A percentile compares a stretch with the other conserved stretches of the same genome.
These are phyloP conservation scores for Caenorhabditis sp. DNA, from an alignment of 2,888 invertebrate species.

Conservation along the genomic window DNA sequence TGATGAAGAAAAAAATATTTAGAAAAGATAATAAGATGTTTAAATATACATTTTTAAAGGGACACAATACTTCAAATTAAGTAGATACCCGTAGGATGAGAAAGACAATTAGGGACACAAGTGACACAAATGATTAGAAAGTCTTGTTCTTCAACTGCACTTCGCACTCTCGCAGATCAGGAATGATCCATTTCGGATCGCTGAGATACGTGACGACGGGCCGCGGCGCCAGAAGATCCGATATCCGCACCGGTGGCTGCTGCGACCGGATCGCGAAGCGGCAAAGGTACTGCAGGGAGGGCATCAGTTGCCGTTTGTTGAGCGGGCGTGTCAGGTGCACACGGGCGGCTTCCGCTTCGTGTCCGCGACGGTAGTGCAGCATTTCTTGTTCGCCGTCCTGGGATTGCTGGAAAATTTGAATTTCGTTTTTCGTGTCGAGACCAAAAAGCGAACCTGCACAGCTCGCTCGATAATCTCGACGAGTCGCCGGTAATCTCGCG, in stretches of 20 bases:
- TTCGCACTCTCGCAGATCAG: constrained; percentile 47
- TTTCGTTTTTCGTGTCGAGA: too few species aligned
- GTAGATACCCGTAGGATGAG: not conserved
- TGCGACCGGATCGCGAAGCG: constrained; percentile 40
- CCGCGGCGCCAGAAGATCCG: constrained; percentile 7
- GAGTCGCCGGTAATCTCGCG: constrained; percentile 34
- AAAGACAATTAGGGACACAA: not conserved
- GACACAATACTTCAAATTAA: not conserved
- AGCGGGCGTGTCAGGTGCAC: constrained; percentile 56
- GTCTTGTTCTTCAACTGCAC: constrained; percentile 13
- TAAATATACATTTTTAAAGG: too few species aligned
- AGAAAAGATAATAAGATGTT: too few species aligned
- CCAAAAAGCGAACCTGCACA: constrained; percentile 29
- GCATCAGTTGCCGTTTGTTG: constrained; percentile 48
- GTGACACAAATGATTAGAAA: not conserved
- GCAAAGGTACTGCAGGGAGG: constrained; percentile 60
- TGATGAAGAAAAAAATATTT: too few species aligned
- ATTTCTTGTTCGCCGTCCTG: constrained; percentile 55
- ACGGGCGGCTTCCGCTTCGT: constrained; percentile 58
- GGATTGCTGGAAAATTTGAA: constrained; percentile 39
- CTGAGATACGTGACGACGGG: constrained; percentile 35
- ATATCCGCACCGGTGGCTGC: not conserved
- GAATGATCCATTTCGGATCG: constrained; percentile 60
- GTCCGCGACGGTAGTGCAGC: constrained; percentile 58
- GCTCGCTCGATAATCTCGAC: constrained; percentile 39